phyloP scores from a whole-genome alignment of 2,113 vertebrate species.

The Nyctibius bracteatus region DNA sequence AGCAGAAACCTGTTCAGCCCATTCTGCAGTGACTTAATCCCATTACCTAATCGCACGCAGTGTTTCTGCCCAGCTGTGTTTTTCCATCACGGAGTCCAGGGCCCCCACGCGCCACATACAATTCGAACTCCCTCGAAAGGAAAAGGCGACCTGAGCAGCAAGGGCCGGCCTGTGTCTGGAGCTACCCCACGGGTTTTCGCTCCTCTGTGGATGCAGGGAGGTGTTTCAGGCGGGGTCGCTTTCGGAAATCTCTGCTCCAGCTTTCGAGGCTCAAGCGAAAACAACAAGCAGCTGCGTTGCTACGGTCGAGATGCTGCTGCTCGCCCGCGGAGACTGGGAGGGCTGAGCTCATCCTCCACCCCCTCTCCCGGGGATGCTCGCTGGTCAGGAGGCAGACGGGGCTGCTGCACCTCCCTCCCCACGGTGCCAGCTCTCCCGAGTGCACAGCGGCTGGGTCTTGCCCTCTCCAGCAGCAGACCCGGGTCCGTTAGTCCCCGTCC shows the following conservation, averaged over 20 bases:
- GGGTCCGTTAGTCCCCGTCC: neutral
- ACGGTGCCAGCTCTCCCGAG: rapidly evolving
- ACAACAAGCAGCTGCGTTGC: neutral
- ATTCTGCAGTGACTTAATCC: conserved; percentile 53
- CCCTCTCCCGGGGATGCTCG: neutral
- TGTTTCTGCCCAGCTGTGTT: conserved; percentile 51
- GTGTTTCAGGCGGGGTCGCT: neutral
- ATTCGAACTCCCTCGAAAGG: neutral
- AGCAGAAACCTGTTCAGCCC: conserved; percentile 32
- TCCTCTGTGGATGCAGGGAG: rapidly evolving
- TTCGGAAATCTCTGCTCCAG: neutral
- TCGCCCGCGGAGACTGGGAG: neutral
- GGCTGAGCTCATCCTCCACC: conserved; percentile 35
- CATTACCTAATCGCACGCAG: conserved; percentile 34
- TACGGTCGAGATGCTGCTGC: neutral
- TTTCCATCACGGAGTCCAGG: conserved; percentile 13
- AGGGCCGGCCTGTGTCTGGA: neutral
- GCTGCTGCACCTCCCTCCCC: neutral
- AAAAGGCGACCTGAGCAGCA: neutral
- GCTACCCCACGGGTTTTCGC: rapidly evolving
- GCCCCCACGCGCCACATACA: neutral
- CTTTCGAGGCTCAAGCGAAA: neutral
- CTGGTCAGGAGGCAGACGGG: rapidly evolving
- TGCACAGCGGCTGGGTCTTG: neutral
- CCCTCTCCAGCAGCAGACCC: neutral